Base-by-base conservation (phyloP, 1,140 invertebrate genomes). In the Heliconius himera region DNA sequence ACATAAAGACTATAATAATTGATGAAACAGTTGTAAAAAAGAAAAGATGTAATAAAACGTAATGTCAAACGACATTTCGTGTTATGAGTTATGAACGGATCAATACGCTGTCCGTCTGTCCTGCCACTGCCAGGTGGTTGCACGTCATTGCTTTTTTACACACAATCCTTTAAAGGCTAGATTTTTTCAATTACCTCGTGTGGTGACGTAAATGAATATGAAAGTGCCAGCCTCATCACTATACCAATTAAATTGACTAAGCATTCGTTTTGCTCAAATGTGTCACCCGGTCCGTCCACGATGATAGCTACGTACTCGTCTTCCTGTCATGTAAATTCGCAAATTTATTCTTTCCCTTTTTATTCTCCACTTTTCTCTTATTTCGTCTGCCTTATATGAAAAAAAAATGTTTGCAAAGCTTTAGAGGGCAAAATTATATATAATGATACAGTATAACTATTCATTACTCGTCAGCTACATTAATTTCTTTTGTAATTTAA, bases 151-250 rank as follows among this genome's bases (percentile, higher is more conserved):
- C 74, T 73, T 78, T 81, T 81, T 81, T 81, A 72, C 73, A 74
- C 54, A 8, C 80, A 77, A 75, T 72, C 80, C 80, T 73, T 81
- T 81, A 81, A 78, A 81, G 76, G 73, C 46, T 81, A 81, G 76
- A 81, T 81, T 81, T 81, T 81, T 76, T 90, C 88, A 91, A 91
- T 92, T 91, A 92, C 87, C 81, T 77, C 82, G 83, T 84, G 76
- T 83, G 81, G 80, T 81, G 74, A 85, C 84, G 86, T 88, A 89
- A 89, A 88, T 88, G 88, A 89, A 90, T 78, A 82, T 83, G 83
- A 84, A 81, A 80, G 80, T 84, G 81, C 76, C 84, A 80, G 78
- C 75, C 78, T 86, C 86, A 86, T 85, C 84, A 86, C 86, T 85
- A 83, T 80, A 82, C 74, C 85, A 86, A 85, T 87, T 83, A 80